Conservation (phyloP, 2,113 vertebrate species). For the Aythya baeri region DNA sequence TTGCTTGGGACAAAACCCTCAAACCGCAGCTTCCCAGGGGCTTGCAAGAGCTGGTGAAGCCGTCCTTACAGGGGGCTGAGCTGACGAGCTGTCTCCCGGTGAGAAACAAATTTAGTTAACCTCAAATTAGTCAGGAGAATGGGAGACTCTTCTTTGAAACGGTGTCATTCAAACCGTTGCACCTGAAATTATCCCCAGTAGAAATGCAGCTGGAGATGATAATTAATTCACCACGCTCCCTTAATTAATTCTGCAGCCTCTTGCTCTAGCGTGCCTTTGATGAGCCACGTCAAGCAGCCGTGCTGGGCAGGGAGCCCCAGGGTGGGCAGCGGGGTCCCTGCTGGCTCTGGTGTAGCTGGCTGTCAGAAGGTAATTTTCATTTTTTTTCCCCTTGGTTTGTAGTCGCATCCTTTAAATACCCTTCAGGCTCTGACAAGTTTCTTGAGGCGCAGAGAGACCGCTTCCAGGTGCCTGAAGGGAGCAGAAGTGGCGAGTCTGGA, state of each 20-base stretch:
- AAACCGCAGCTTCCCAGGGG: not conserved
- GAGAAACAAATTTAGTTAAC: not conserved
- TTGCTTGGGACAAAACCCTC: not conserved
- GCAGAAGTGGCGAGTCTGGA: not conserved
- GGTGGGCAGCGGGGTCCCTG: constrained; percentile 68
- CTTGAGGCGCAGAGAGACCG: not conserved
- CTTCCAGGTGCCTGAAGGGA: not conserved
- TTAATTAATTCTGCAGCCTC: constrained; percentile 73
- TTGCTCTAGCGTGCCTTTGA: constrained; percentile 16
- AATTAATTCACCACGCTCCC: constrained; percentile 78
- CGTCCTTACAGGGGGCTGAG: not conserved
- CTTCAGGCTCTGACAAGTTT: constrained; percentile 48
- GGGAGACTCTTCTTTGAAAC: not conserved
- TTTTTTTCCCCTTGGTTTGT: constrained; percentile 53
- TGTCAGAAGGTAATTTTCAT: constrained; percentile 78
- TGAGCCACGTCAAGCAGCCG: not conserved
- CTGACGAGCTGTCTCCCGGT: not conserved
- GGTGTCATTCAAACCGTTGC: not conserved
- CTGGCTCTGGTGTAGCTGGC: constrained; percentile 74
- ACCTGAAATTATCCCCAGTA: not conserved
- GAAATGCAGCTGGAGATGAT: constrained; percentile 39
- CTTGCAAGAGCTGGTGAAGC: fast-evolving
- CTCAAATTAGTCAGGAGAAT: not conserved
- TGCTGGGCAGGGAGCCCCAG: constrained; percentile 66
- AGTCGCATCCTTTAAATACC: constrained; percentile 74